phyloP scores from a whole-genome alignment of 2,113 vertebrate species.

The Odocoileus hemionus region DNA sequence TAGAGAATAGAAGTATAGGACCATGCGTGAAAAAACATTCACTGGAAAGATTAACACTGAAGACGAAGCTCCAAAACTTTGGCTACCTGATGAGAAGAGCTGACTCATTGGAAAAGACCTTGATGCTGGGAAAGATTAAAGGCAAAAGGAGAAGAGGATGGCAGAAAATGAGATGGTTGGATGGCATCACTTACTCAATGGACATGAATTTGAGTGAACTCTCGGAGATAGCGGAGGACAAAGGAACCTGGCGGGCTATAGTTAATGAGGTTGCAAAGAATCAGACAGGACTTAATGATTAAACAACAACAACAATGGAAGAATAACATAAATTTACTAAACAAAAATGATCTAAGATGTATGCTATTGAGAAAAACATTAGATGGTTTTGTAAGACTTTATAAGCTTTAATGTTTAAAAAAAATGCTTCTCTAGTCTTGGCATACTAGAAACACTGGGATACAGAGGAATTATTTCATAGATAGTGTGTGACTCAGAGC shows the following conservation, averaged over 20 bases:
- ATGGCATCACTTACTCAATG: not conserved
- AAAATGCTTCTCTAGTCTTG: not conserved
- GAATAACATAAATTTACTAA: not conserved
- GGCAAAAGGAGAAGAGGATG: not conserved
- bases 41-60: not conserved
- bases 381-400: not conserved
- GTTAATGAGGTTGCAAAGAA: too few species aligned
- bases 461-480: not conserved
- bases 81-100: not conserved
- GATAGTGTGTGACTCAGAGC: rapidly evolving
- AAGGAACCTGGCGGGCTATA: too few species aligned
- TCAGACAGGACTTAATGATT: too few species aligned
- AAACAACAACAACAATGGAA: not conserved
- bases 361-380: not conserved
- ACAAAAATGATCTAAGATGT: not conserved
- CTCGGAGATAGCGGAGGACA: too few species aligned
- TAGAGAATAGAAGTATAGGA: not conserved
- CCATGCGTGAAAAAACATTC: not conserved
- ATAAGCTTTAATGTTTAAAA: not conserved
- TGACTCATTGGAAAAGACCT: not conserved
- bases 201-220: not conserved
- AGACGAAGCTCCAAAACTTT: not conserved
- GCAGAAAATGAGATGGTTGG: not conserved
- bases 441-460: not conserved
- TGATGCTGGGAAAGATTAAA: not conserved